A percentile compares a stretch with the other conserved stretches of the same genome.
Conservation (phyloP, 1,140 invertebrate genomes). For the Chrysopa pallens region DNA sequence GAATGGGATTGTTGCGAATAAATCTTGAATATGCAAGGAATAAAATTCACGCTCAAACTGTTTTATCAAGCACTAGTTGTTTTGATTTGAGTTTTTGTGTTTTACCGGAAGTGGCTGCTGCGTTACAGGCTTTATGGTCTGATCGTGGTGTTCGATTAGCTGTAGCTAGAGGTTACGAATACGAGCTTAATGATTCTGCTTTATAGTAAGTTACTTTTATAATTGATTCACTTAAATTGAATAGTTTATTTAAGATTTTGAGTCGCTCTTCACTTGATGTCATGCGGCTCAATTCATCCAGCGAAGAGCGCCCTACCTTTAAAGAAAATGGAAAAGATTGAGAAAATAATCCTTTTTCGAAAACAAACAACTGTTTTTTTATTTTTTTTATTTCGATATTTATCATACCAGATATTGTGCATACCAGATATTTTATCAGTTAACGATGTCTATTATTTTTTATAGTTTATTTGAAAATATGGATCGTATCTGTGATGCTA, state of each 20-base stretch:
- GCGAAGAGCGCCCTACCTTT: too few species aligned
- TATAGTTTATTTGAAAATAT: constrained; percentile 49
- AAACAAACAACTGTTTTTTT: too few species aligned
- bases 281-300: too few species aligned
- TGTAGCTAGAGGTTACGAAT: constrained; percentile 47
- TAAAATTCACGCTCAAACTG: constrained; percentile 30
- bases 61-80: constrained; percentile 25
- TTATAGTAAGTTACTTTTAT: constrained; percentile 35
- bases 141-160: constrained; percentile 39
- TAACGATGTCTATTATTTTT: too few species aligned
- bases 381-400: too few species aligned
- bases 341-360: too few species aligned
- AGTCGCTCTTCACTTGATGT: too few species aligned
- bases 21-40: constrained; percentile 39
- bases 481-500: constrained; percentile 39
- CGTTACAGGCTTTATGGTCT: constrained; percentile 32
- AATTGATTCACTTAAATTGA: constrained; percentile 1
- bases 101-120: constrained; percentile 24
- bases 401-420: too few species aligned
- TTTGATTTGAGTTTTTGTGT: constrained; percentile 31
- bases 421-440: too few species aligned
- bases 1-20: constrained; percentile 44
- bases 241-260: not conserved
- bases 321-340: too few species aligned
- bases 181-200: constrained; percentile 60